Conservation (phyloP, 2,797 vertebrate genomes). For the Linurgus olivaceus region DNA sequence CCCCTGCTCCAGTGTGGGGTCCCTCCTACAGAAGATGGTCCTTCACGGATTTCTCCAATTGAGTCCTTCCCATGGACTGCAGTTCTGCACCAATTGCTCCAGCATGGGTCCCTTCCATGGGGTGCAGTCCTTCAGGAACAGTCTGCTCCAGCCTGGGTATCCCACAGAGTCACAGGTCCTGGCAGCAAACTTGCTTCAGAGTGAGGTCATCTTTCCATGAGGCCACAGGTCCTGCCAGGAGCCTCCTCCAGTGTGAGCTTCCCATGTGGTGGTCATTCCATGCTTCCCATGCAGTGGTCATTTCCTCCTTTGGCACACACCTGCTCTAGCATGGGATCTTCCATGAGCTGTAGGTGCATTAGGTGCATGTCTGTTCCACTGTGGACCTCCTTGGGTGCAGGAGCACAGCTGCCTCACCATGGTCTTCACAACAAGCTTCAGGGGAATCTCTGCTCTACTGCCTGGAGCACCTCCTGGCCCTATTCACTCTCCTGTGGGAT, state of each 20-base stretch:
- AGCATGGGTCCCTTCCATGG: background rate
- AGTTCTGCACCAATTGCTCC: background rate
- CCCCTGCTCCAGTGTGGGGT: background rate
- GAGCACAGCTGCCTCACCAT: background rate
- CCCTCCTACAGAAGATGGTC: background rate
- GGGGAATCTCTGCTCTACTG: background rate
- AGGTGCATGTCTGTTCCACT: background rate
- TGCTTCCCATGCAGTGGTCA: rapidly evolving
- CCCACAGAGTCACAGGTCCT: background rate
- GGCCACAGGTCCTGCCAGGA: background rate
- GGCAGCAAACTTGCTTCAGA: background rate
- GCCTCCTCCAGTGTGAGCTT: background rate
- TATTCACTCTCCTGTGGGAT: background rate
- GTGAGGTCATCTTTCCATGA: background rate
- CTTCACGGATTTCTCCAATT: background rate
- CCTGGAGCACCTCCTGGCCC: background rate
- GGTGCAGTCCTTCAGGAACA: background rate
- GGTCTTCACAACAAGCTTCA: background rate
- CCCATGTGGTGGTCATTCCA: rapidly evolving
- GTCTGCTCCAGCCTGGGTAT: background rate
- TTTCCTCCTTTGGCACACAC: background rate
- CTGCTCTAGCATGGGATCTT: background rate
- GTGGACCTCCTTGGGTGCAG: background rate
- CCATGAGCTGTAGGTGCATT: background rate
- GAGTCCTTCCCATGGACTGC: background rate